A percentile compares a stretch with the other conserved stretches of the same genome.
phyloP scores from a whole-genome alignment of 2,113 vertebrate species.

The Galbula dea region DNA sequence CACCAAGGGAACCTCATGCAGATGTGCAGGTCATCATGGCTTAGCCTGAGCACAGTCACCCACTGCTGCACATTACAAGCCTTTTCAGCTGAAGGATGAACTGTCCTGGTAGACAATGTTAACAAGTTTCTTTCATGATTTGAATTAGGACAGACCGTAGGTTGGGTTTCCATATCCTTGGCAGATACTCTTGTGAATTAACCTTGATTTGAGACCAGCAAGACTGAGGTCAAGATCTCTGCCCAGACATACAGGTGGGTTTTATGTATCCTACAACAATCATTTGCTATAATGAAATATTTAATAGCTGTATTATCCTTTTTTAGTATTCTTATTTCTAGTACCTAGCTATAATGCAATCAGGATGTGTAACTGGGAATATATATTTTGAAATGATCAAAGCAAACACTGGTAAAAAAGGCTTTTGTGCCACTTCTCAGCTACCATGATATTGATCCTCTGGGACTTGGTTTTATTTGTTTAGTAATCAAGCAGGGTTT shows the following conservation, averaged over 20 bases:
- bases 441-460: not conserved
- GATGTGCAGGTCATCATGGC: rapidly evolving
- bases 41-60: not conserved
- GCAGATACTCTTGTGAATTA: not conserved
- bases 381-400: not conserved
- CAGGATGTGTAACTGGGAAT: not conserved
- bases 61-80: not conserved
- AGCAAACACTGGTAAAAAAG: not conserved
- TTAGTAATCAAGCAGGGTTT: not conserved
- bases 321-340: not conserved
- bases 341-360: not conserved
- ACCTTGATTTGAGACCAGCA: not conserved
- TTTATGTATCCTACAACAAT: not conserved
- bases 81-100: not conserved
- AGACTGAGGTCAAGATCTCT: not conserved
- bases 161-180: not conserved
- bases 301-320: not conserved
- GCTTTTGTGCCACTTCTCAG: not conserved
- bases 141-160: not conserved
- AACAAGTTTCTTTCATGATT: not conserved
- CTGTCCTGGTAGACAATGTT: not conserved
- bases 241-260: not conserved
- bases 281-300: not conserved
- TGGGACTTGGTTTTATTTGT: slow-evolving; percentile 1
- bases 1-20: not conserved